Evolutionary conservation across 2,113 vertebrate species (phyloP).

Genomic region (Microcebus murinus): DNA sequence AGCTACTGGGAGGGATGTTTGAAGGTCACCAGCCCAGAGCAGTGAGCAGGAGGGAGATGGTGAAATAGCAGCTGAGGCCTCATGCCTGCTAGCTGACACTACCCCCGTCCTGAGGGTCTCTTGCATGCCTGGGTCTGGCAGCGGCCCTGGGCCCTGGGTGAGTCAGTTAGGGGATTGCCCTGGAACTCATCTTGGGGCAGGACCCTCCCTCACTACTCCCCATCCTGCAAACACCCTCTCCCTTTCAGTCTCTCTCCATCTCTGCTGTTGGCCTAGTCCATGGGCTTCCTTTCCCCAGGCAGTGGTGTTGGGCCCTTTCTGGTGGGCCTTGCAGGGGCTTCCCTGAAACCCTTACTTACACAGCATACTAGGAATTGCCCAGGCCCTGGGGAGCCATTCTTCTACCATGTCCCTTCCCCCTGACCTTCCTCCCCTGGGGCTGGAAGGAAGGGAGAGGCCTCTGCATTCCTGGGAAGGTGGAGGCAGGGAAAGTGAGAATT

Average conservation of each 20-base stretch:
- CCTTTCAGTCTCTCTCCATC: background rate
- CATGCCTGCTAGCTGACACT: background rate
- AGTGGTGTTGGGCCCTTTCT: background rate
- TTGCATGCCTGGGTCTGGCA: background rate
- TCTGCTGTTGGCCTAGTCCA: background rate
- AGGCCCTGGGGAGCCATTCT: background rate
- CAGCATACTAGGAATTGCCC: background rate
- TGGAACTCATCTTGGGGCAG: background rate
- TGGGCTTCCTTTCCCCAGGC: background rate
- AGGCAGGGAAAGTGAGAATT: constrained; percentile 31
- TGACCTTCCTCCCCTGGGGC: background rate
- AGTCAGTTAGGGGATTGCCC: background rate
- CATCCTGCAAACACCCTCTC: background rate
- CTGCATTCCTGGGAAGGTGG: constrained; percentile 53
- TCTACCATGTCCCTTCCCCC: background rate
- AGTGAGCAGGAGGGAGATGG: background rate
- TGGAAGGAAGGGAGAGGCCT: background rate
- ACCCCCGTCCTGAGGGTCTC: background rate
- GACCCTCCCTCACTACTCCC: background rate
- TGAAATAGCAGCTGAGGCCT: background rate
- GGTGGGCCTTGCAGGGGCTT: background rate
- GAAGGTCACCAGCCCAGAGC: background rate
- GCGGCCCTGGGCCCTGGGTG: background rate
- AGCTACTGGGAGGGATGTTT: background rate
- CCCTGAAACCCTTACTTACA: background rate